Evolutionary conservation across 2,888 invertebrate species (phyloP).

Genomic region (Elmis aenea): DNA sequence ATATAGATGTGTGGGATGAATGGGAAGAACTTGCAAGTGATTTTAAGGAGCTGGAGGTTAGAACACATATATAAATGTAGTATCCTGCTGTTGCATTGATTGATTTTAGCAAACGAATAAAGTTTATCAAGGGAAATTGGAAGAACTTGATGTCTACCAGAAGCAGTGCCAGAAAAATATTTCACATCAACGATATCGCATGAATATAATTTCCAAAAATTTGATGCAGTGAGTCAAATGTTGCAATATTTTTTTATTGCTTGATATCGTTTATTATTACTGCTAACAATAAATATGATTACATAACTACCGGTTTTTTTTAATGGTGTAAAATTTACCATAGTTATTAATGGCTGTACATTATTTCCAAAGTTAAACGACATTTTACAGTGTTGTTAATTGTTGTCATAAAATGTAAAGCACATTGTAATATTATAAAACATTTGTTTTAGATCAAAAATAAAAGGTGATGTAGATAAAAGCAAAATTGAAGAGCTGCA

Average conservation of each 20-base stretch:
- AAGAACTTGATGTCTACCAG: conserved; percentile 78
- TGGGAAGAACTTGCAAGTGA: conserved; percentile 76
- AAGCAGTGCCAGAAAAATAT: conserved; percentile 84
- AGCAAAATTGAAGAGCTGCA: conserved; percentile 60
- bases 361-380: too few relatives aligned
- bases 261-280: too few relatives aligned
- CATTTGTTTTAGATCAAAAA: neutral
- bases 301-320: too few relatives aligned
- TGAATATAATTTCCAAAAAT: conserved; percentile 73
- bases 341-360: too few relatives aligned
- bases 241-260: conserved; percentile 19
- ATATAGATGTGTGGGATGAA: conserved; percentile 48
- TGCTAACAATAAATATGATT: too few relatives aligned
- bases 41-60: conserved; percentile 78
- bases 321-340: too few relatives aligned
- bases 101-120: conserved; percentile 66
- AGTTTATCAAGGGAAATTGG: conserved; percentile 78
- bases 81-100: conserved; percentile 16
- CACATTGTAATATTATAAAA: neutral
- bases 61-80: conserved; percentile 18
- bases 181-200: conserved; percentile 86
- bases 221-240: conserved; percentile 68
- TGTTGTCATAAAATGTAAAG: too few relatives aligned
- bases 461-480: conserved; percentile 44
- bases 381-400: too few relatives aligned